Percentiles rank a stretch among this genome's conserved stretches.
Conservation (phyloP, 2,888 invertebrate species). For the Pilophorus perplexus region DNA sequence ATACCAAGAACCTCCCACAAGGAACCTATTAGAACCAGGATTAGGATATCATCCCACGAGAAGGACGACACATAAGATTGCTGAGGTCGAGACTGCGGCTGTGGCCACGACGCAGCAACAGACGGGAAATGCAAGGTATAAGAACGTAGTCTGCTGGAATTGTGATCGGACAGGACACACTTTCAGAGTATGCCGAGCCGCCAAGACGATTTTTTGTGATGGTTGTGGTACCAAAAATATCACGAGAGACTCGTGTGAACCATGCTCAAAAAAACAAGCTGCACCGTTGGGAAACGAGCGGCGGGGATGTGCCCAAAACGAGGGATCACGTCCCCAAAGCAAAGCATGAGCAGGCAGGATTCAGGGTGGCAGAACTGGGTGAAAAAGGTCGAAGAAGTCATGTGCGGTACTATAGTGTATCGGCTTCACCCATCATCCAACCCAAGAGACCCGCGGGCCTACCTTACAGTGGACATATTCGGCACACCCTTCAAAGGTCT, state of each 20-base stretch:
- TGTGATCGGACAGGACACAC: conserved; percentile 29
- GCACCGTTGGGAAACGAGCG: conserved; percentile 24
- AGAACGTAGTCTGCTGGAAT: conserved; percentile 25
- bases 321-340: background rate
- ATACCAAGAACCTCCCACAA: background rate
- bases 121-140: background rate
- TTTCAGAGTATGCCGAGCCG: conserved; percentile 6
- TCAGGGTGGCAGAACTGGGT: background rate
- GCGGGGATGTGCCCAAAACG: conserved; percentile 1
- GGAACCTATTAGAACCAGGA: conserved; percentile 40
- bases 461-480: conserved; percentile 5
- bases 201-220: conserved; percentile 17
- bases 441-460: background rate
- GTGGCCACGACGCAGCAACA: background rate
- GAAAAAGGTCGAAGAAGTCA: background rate
- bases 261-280: too few relatives aligned
- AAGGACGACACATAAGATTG: background rate
- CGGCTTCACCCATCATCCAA: background rate
- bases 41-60: conserved; percentile 30
- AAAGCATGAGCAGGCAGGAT: background rate
- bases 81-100: background rate
- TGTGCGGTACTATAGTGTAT: background rate
- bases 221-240: conserved; percentile 19
- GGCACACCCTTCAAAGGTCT: background rate
- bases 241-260: background rate